These are phyloP conservation scores for Chionomys nivalis DNA, from an alignment of 2,113 vertebrate genomes.

Conservation along the genomic window DNA sequence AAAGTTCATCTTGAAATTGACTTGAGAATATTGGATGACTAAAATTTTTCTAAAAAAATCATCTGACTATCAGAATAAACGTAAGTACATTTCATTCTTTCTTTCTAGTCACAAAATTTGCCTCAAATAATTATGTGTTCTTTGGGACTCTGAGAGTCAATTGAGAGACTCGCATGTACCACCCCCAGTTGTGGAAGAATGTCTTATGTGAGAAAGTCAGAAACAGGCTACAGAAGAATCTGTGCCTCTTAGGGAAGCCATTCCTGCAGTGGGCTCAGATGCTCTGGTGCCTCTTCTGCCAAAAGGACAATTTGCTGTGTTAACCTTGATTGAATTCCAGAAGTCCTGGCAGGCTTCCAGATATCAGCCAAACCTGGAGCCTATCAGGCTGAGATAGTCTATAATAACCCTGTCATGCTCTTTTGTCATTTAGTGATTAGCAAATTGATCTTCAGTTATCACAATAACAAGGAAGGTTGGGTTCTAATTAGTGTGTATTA, in stretches of 20 bases:
- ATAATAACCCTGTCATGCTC: background rate
- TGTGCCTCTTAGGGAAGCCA: background rate
- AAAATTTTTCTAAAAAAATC: background rate
- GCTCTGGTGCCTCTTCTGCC: background rate
- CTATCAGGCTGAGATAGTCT: background rate
- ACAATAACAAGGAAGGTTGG: constrained; percentile 44
- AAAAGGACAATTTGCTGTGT: background rate
- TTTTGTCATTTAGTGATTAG: constrained; percentile 51
- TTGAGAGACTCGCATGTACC: background rate
- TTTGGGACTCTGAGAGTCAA: background rate
- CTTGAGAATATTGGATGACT: background rate
- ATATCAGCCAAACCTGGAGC: background rate
- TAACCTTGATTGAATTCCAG: background rate
- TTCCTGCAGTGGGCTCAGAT: background rate
- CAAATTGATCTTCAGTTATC: constrained; percentile 69
- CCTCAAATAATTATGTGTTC: background rate
- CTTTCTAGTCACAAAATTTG: background rate
- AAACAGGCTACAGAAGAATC: background rate
- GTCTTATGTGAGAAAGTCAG: background rate
- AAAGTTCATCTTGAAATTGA: background rate
- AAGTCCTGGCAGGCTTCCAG: background rate
- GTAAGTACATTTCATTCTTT: background rate
- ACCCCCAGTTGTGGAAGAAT: background rate
- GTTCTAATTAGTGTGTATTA: constrained; percentile 53
- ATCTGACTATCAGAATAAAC: background rate